Evolutionary conservation across 2,888 invertebrate genomes (phyloP), one percentile per base, ranked within the genome.

Genomic region (Melanotus villosus): DNA sequence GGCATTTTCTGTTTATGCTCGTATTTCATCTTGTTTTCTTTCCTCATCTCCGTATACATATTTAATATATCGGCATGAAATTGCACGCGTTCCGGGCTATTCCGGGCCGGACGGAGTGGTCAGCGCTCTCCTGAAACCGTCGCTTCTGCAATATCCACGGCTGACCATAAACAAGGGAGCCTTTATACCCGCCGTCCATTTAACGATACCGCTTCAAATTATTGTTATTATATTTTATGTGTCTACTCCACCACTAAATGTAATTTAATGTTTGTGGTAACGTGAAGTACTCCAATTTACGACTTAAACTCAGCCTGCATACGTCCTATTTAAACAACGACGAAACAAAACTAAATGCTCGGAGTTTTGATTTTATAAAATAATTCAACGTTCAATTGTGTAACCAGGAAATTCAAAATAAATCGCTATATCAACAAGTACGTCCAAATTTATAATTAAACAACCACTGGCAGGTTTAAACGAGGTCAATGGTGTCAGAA

Each of bases 221-320:
- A 78, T 78, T 78, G 77, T 78, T 78, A 78, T 77, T 78, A 78
- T 78, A 76, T 76, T 78, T 78, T 78, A 78, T 75, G 76, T 66
- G 72, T 68, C 70, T 74, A 60, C 67, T 65, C 62, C 38, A 57
- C 70, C 66, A 63, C 70, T 65, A 66, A 70, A 70, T 62, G 50
- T 65, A 65, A 64, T 69, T 60, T 69, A 69, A 65, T 56, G 65
- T 47, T 12, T 12, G 52, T 23, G 47, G 62, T 47, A 62, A 63
- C 56, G 47, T 18, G 45, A 62, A 43, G 26, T 47, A 47, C 16
- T 32, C 16, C 34, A 54, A 34, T 36, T 21, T 54, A 32, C 34
- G 54, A 54, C 34, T 4, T 14, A 21, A 34, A 38, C 16, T 18
- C 10, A 18, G 19, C 16, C 36, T 19, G n/a, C 36, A 21, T 5